These are phyloP conservation scores for Pterocles burchelli DNA, from an alignment of 2,113 vertebrate species.

Conservation along the genomic window DNA sequence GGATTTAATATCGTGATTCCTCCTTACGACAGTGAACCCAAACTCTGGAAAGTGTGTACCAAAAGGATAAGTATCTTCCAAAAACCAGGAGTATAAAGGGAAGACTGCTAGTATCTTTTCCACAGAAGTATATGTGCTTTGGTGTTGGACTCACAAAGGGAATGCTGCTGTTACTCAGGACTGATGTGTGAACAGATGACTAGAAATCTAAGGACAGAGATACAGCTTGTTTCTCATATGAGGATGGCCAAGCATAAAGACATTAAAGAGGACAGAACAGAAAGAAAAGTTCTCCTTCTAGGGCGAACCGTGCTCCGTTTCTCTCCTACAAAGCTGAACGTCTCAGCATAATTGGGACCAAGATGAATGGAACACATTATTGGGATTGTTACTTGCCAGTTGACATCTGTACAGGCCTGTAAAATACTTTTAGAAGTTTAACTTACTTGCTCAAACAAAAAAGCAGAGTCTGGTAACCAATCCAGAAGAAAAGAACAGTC, in stretches of 20 bases:
- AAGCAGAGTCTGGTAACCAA: background rate
- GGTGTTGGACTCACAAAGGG: background rate
- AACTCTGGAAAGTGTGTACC: background rate
- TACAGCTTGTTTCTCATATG: background rate
- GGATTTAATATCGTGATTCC: background rate
- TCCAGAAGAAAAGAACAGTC: background rate
- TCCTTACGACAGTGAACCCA: background rate
- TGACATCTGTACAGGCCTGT: background rate
- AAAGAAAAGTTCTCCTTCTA: background rate
- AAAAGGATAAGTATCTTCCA: background rate
- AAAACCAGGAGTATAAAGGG: background rate
- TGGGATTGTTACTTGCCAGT: background rate
- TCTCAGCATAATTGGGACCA: background rate
- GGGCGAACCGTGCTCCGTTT: background rate
- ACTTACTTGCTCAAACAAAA: background rate
- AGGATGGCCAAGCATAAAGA: background rate
- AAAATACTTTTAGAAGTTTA: conserved; percentile 24
- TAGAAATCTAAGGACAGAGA: background rate
- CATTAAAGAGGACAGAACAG: background rate
- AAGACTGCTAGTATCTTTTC: background rate
- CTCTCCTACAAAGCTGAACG: background rate
- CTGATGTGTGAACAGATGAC: background rate
- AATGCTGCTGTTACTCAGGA: background rate
- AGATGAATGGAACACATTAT: background rate
- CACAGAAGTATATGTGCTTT: background rate